phyloP scores from a whole-genome alignment of 35 echinoderm and acorn worm species.

The Eucidaris tribuloides region DNA sequence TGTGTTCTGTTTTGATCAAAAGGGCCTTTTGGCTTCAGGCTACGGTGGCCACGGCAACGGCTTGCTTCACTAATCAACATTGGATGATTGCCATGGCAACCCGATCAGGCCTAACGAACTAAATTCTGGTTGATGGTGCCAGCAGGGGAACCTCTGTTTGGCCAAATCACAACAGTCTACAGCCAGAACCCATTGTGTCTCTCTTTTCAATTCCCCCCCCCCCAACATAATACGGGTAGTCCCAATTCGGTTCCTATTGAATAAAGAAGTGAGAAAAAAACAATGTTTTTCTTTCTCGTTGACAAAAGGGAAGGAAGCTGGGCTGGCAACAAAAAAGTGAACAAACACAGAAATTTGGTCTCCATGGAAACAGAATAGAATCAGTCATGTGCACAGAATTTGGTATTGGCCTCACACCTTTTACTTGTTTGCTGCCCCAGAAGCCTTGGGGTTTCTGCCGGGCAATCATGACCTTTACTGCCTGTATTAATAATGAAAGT shows the following conservation, averaged over 20 bases:
- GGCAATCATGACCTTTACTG: too few relatives aligned
- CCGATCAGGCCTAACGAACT: neutral
- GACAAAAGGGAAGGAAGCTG: conserved; percentile 13
- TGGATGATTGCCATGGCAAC: conserved; percentile 12
- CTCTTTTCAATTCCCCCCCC: neutral
- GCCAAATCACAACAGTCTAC: too few relatives aligned
- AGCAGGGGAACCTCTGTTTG: too few relatives aligned
- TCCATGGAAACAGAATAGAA: conserved; percentile 19
- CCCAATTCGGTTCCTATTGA: neutral
- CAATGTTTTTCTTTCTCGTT: conserved; percentile 3
- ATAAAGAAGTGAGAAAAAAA: neutral
- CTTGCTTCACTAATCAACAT: conserved; percentile 23
- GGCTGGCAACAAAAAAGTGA: neutral
- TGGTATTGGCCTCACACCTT: too few relatives aligned
- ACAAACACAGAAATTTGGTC: conserved; percentile 1
- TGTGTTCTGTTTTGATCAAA: too few relatives aligned
- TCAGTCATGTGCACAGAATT: conserved; percentile 6
- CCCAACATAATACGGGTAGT: neutral
- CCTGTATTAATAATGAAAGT: neutral
- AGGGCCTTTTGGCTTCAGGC: conserved; percentile 17
- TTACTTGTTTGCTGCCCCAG: neutral
- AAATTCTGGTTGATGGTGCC: neutral
- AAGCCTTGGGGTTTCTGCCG: neutral
- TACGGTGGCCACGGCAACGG: neutral
- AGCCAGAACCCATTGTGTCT: neutral